Evolutionary conservation across 2,888 invertebrate genomes (phyloP).

Genomic region (Villa cingulata): DNA sequence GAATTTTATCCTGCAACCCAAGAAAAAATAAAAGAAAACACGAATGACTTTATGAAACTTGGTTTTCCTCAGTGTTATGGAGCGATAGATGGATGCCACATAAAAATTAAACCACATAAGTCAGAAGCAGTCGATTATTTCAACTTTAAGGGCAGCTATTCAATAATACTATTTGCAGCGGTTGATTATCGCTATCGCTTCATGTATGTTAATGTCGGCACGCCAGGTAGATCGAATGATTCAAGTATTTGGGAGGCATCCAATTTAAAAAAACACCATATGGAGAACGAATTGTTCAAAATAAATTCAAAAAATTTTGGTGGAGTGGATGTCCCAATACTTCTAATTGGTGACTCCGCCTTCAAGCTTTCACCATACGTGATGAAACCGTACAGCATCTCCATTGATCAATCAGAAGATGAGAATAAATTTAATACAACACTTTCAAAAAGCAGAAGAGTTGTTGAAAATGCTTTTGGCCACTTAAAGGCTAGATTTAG

Average conservation of each 20-base stretch:
- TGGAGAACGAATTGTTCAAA: background rate
- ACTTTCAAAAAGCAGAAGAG: background rate
- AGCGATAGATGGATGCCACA: no score
- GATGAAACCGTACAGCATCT: background rate
- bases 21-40: no score
- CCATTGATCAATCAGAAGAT: background rate
- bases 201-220: conserved; percentile 7
- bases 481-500: no score
- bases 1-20: no score
- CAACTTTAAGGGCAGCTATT: no score
- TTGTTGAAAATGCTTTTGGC: conserved; percentile 1
- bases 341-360: conserved; percentile 1
- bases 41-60: no score
- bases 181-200: no score
- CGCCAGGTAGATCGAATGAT: conserved; percentile 5
- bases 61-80: no score
- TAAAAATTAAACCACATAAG: no score
- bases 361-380: no score
- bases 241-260: conserved; percentile 3
- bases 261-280: background rate
- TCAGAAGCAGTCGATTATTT: no score
- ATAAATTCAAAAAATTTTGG: background rate
- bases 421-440: background rate
- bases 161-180: no score
- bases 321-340: background rate